These are phyloP conservation scores for Drosophila picticornis DNA, from an alignment of 2,888 invertebrate genomes.

Conservation along the genomic window DNA sequence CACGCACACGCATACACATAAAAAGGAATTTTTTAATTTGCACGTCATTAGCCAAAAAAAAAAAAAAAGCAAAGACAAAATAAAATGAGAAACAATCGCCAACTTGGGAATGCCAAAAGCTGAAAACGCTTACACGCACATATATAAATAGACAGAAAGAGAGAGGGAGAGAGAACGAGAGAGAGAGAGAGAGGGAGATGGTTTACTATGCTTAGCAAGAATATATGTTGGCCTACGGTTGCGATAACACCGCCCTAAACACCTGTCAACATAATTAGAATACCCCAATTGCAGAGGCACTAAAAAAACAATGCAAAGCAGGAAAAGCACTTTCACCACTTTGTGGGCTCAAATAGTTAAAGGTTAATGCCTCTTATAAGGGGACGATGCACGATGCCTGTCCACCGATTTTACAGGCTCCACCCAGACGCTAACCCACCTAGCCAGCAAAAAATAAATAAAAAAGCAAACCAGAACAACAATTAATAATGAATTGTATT, in stretches of 20 bases:
- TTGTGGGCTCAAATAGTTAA: constrained; percentile 48
- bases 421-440: neutral
- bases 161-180: neutral
- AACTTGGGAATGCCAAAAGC: neutral
- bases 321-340: constrained; percentile 25
- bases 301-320: neutral
- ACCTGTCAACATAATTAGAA: constrained; percentile 5
- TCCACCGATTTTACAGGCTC: neutral
- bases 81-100: neutral
- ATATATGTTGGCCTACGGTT: neutral
- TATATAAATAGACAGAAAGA: neutral
- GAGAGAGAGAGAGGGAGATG: neutral
- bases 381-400: constrained; percentile 3
- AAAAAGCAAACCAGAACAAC: constrained; percentile 66
- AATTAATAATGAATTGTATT: constrained; percentile 82
- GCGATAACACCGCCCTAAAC: neutral
- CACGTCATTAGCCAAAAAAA: constrained; percentile 55
- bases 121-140: constrained; percentile 19
- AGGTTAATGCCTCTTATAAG: constrained; percentile 64
- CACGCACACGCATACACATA: neutral
- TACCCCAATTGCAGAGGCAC: neutral
- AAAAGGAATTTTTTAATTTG: constrained; percentile 74
- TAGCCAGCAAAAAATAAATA: constrained; percentile 21
- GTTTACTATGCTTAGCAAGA: neutral
- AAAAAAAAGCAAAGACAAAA: constrained; percentile 24